Conservation (phyloP, 2,888 invertebrate genomes). For the Hydrotaea cyrtoneurina region DNA sequence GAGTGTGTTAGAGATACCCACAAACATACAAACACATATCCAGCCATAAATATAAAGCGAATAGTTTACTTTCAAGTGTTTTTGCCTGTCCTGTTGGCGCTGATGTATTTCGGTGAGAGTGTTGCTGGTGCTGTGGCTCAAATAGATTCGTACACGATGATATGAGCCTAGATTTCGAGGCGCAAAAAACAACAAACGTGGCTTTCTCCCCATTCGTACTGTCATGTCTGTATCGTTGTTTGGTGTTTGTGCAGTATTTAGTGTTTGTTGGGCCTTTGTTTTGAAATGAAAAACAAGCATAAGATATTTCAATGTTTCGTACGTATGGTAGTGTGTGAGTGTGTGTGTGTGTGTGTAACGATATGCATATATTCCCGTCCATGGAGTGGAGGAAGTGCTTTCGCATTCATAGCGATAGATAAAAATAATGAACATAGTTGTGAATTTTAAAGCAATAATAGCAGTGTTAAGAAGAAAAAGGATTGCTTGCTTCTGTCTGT, state of each 20-base stretch:
- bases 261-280: slow-evolving; percentile 52
- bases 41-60: slow-evolving; percentile 60
- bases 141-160: slow-evolving; percentile 57
- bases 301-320: slow-evolving; percentile 14
- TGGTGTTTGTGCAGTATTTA: slow-evolving; percentile 44
- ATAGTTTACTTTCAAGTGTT: slow-evolving; percentile 65
- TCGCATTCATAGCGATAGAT: slow-evolving; percentile 69
- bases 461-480: slow-evolving; percentile 28
- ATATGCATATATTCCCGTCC: slow-evolving; percentile 44
- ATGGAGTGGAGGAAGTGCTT: slow-evolving; percentile 48
- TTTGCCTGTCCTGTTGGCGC: slow-evolving; percentile 60
- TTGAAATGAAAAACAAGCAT: slow-evolving; percentile 6
- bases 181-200: slow-evolving; percentile 34
- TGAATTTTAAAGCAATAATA: slow-evolving; percentile 62
- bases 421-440: slow-evolving; percentile 71
- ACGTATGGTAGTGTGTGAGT: background rate
- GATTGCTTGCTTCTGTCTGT: slow-evolving; percentile 26
- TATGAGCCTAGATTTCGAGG: slow-evolving; percentile 75
- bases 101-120: slow-evolving; percentile 72
- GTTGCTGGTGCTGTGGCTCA: slow-evolving; percentile 13
- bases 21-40: slow-evolving; percentile 22
- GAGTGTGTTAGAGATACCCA: background rate
- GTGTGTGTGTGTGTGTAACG: background rate
- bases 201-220: slow-evolving; percentile 2
- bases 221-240: background rate